Percentiles rank a stretch among this genome's conserved stretches.
Evolutionary conservation across 2,113 vertebrate genomes (phyloP).

Genomic region (Atractosteus spatula): DNA sequence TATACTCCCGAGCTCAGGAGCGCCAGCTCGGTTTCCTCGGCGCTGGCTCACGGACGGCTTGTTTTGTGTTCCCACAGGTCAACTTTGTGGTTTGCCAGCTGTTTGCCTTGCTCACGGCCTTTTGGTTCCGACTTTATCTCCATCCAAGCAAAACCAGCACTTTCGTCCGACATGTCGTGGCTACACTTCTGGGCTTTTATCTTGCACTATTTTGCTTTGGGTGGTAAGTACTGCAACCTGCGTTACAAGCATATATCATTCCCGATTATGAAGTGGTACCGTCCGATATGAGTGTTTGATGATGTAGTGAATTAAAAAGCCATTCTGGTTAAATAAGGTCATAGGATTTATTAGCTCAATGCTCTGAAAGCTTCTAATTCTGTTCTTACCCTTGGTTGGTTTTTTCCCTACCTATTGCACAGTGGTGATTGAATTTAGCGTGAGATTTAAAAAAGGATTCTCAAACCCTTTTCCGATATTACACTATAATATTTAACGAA

Average conservation of each 20-base stretch:
- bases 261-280: too few relatives aligned
- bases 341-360: slow-evolving; percentile 31
- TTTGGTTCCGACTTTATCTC: slow-evolving; percentile 95
- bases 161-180: slow-evolving; percentile 91
- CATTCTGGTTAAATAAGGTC: slow-evolving; percentile 39
- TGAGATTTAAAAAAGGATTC: too few relatives aligned
- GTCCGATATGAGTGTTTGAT: slow-evolving; percentile 28
- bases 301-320: slow-evolving; percentile 39
- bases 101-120: slow-evolving; percentile 89
- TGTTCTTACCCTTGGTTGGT: too few relatives aligned
- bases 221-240: slow-evolving; percentile 79
- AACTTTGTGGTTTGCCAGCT: slow-evolving; percentile 97
- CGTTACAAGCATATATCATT: too few relatives aligned
- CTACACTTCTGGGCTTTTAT: slow-evolving; percentile 93
- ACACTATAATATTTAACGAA: too few relatives aligned
- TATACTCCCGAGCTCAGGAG: too few relatives aligned
- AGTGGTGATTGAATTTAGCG: too few relatives aligned
- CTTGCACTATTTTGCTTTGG: slow-evolving; percentile 98
- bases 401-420: too few relatives aligned
- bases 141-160: slow-evolving; percentile 94
- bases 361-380: background rate
- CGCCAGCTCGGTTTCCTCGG: too few relatives aligned
- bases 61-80: slow-evolving; percentile 67
- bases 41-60: too few relatives aligned
- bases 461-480: too few relatives aligned